phyloP scores from a whole-genome alignment of 2,888 invertebrate genomes.

The Smittia aterrima region DNA sequence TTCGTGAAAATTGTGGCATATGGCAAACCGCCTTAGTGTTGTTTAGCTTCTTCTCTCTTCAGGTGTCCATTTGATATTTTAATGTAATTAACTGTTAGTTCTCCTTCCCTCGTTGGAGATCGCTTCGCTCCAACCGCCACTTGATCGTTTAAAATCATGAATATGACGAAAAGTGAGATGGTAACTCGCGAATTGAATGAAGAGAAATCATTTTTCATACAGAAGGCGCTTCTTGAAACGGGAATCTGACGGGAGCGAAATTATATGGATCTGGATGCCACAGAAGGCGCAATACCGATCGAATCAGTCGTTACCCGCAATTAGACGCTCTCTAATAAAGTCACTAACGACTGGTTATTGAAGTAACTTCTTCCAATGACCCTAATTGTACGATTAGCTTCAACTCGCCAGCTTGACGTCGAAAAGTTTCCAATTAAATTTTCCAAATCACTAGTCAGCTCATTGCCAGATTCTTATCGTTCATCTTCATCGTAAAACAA shows the following conservation, averaged over 20 bases:
- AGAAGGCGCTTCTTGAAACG: not conserved
- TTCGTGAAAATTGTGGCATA: constrained; percentile 36
- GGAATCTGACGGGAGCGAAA: not conserved
- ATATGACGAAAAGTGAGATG: constrained; percentile 21
- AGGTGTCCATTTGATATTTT: constrained; percentile 39
- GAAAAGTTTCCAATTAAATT: constrained; percentile 6
- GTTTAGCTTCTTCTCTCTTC: constrained; percentile 22
- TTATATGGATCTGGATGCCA: constrained; percentile 5
- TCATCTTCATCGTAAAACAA: not conserved
- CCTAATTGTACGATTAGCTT: constrained; percentile 1
- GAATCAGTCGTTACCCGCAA: not conserved
- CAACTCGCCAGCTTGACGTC: not conserved
- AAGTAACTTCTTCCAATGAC: not conserved
- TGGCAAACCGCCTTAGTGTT: constrained; percentile 35
- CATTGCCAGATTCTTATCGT: not conserved
- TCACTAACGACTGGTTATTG: not conserved
- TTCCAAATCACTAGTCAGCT: not conserved
- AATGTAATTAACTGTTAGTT: constrained; percentile 35
- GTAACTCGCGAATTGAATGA: not conserved
- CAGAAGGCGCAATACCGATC: not conserved
- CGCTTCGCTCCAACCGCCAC: not conserved
- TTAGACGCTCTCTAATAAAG: constrained; percentile 11
- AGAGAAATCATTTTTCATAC: constrained; percentile 9
- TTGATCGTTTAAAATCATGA: constrained; percentile 20
- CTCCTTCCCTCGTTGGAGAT: not conserved